Base-by-base conservation (phyloP, 2,888 invertebrate genomes). In the Drosophila melanosoma region DNA sequence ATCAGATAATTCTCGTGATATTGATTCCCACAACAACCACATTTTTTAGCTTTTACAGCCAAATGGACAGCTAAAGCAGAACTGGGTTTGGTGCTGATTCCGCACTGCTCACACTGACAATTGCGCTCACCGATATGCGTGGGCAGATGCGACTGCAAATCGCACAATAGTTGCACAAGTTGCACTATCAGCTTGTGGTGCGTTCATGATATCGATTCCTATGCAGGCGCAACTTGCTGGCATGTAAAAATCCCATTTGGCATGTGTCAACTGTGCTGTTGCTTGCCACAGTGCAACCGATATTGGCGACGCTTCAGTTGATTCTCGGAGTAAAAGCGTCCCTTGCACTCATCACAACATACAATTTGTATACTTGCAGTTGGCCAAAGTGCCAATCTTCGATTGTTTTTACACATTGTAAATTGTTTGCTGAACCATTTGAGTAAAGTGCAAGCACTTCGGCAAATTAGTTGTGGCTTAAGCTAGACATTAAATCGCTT, bases 21-120 rank as follows among this genome's bases (percentile, higher is more conserved):
- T 32, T 54, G 45, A 17, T 69, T 74, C 1, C 32, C 45, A 33
- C 84, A 84, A 20, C 67, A 68, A 1, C 58, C 49, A 40, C 84
- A 82, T 1, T 32, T 20, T 3, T 67, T 20, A 20, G 45, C 26
- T 29, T 48, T 58, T 0, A 68, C 59, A 12, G 17, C 26, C 0
- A 59, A 58, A 52, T 82, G 82, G 0, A 82, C 79, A 1, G 77
- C 77, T 23, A 84, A 29, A 1, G 74, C 58, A 1, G 82, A 76
- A 29, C 66, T 76, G 2, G 69, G 66, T 57, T 81, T 83, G 15
- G 63, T 68, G 20, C 67, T 68, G 1, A 64, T 45, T 1, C 82
- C 84, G 23, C 84, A 84, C 8, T 66, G 1, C 35, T 82, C 84
- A 29, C 82, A 82, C n/a, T 54, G 67, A 42, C 56, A 84, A 26